Base-by-base conservation (phyloP, 2,888 invertebrate species). In the Biston betularia region DNA sequence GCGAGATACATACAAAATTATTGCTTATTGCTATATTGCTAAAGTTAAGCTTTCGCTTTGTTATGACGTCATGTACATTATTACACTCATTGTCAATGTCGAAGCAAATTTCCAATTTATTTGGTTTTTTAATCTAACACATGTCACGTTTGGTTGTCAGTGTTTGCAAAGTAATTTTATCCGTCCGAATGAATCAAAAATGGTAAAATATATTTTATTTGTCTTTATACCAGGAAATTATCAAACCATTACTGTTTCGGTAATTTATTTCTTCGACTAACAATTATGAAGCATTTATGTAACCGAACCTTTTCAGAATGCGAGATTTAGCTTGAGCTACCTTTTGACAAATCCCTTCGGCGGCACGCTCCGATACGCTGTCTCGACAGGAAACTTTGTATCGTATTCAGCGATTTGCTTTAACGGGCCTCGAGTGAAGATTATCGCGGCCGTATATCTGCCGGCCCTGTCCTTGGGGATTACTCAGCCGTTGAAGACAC, bases 391-490 rank as follows among this genome's bases (percentile, higher is more conserved):
- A 79, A 83, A 75, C 72, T 38, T 79, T 79, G 77, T 79, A 76
- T 77, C 77, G 75, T 78, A 78, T 81, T 85, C 82, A 86, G 85
- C 84, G 78, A 84, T 84, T 84, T 79, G 75, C 84, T 82, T 86
- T 82, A 80, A 81, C 76, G 75, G 73, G 76, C 81, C 82, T 83
- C 79, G 79, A 84, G 79, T 81, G 79, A 79, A 85, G 87, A 89
- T 89, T 87, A 89, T 87, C 88, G 78, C 76, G 77, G 79, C 74
- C 80, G 78, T 87, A 82, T 83, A 85, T 86, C 84, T 83, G 75
- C 77, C 74, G 77, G 71, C 79, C 80, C 75, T 78, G 79, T 76
- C 79, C 77, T 78, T 77, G 79, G 50, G 63, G 81, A 86, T 85
- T 87, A 86, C 78, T 80, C 70, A 75, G 72, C 76, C 75, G 64